These are phyloP conservation scores for Teleogryllus occipitalis DNA, from an alignment of 1,140 invertebrate genomes.

Conservation along the genomic window DNA sequence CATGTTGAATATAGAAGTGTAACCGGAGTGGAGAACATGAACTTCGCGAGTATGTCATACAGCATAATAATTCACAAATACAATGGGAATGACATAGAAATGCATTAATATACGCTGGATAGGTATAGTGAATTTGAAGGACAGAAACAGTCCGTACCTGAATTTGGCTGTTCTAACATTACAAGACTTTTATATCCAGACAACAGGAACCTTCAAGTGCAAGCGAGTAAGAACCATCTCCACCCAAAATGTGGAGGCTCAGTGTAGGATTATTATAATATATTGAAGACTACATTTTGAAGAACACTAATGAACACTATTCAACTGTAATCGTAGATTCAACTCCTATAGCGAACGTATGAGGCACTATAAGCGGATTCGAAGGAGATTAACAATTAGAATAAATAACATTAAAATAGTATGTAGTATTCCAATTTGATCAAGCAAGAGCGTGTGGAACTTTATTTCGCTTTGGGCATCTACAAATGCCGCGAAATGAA, in stretches of 20 bases:
- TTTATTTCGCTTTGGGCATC: neutral
- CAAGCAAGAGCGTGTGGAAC: neutral
- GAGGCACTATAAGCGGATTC: too few relatives aligned
- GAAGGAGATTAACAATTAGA: neutral
- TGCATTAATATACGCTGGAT: slow-evolving; percentile 16
- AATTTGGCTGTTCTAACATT: slow-evolving; percentile 3
- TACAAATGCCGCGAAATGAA: too few relatives aligned
- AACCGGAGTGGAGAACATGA: too few relatives aligned
- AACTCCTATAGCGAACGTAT: neutral
- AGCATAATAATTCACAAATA: neutral
- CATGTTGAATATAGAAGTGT: neutral
- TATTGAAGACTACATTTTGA: slow-evolving; percentile 10
- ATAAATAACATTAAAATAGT: neutral
- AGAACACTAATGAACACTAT: slow-evolving; percentile 14
- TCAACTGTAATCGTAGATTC: slow-evolving; percentile 10
- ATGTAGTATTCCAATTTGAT: neutral
- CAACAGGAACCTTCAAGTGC: slow-evolving; percentile 10
- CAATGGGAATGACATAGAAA: slow-evolving; percentile 13
- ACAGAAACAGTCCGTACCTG: slow-evolving; percentile 14
- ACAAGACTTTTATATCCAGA: too few relatives aligned
- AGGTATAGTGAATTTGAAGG: slow-evolving; percentile 17
- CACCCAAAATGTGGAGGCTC: too few relatives aligned
- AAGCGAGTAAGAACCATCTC: slow-evolving; percentile 2
- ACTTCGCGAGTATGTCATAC: too few relatives aligned
- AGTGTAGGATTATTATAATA: too few relatives aligned